Conservation (phyloP, 2,797 vertebrate species). For the Myotis vivesi region DNA sequence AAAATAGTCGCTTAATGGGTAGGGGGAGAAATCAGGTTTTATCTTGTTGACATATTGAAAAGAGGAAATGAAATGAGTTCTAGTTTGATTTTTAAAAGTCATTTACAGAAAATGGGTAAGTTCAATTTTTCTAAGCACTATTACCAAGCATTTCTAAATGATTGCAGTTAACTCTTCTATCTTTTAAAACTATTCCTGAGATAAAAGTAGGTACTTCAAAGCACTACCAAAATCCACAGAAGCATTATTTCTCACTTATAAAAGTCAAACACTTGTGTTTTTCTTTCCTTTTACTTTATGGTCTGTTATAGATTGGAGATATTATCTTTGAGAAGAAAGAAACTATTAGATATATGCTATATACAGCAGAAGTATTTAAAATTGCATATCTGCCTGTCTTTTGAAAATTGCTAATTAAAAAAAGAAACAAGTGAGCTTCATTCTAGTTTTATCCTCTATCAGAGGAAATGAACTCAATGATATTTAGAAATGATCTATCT, state of each 20-base stretch:
- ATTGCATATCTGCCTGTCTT: neutral
- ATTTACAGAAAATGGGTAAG: slow-evolving; percentile 39
- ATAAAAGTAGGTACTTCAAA: slow-evolving; percentile 25
- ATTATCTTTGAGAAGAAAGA: slow-evolving; percentile 7
- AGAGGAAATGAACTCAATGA: neutral
- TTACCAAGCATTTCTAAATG: neutral
- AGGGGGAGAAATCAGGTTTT: neutral
- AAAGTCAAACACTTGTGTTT: slow-evolving; percentile 15
- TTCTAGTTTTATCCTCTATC: neutral
- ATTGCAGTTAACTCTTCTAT: neutral
- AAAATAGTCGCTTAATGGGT: neutral
- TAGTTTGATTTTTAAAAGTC: neutral
- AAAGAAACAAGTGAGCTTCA: neutral
- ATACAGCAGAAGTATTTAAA: neutral
- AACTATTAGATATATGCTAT: neutral
- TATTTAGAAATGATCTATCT: neutral
- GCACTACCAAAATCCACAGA: neutral
- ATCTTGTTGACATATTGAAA: slow-evolving; percentile 8
- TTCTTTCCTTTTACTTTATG: slow-evolving; percentile 18
- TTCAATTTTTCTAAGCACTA: slow-evolving; percentile 14
- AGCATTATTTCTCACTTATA: slow-evolving; percentile 12
- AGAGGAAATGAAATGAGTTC: slow-evolving; percentile 15
- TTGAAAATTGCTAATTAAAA: slow-evolving; percentile 22
- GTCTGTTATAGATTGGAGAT: neutral
- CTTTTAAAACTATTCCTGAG: slow-evolving; percentile 37